Conservation (phyloP, 1,140 invertebrate species). For the Melipona quadrifasciata region DNA sequence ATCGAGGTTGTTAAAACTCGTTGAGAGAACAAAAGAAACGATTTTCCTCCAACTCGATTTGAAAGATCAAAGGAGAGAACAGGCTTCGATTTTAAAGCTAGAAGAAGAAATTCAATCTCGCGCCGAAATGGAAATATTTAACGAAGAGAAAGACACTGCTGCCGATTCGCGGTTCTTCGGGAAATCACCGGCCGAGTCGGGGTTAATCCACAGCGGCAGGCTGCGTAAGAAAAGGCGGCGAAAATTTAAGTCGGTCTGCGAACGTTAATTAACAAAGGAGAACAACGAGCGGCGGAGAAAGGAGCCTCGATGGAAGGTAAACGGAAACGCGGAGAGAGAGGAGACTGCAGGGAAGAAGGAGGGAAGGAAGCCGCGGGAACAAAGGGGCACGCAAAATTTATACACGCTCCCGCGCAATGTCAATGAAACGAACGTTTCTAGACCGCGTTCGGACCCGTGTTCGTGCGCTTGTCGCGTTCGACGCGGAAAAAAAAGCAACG, state of each 20-base stretch:
- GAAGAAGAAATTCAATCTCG: too few species aligned
- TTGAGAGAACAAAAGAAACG: too few species aligned
- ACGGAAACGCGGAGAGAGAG: not conserved
- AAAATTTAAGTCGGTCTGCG: conserved; percentile 7
- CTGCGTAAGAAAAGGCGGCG: not conserved
- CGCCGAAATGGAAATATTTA: too few species aligned
- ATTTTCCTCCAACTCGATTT: too few species aligned
- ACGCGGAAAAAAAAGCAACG: conserved; percentile 10
- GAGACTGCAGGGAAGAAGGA: not conserved
- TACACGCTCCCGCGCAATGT: conserved; percentile 44
- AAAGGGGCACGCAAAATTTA: conserved; percentile 43
- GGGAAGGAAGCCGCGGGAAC: conserved; percentile 32
- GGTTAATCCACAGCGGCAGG: not conserved
- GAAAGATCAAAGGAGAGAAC: too few species aligned
- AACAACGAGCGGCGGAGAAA: not conserved
- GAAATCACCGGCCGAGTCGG: not conserved
- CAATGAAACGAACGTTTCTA: conserved; percentile 51
- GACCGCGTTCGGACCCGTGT: not conserved
- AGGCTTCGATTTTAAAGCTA: too few species aligned
- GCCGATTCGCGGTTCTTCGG: too few species aligned
- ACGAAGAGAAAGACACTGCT: too few species aligned
- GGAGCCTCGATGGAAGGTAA: not conserved
- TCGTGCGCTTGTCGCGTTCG: conserved; percentile 7
- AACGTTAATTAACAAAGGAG: conserved; percentile 43
- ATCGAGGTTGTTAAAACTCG: too few species aligned